Evolutionary conservation across 1,140 invertebrate species (phyloP).

Genomic region (Drosophila rufa): DNA sequence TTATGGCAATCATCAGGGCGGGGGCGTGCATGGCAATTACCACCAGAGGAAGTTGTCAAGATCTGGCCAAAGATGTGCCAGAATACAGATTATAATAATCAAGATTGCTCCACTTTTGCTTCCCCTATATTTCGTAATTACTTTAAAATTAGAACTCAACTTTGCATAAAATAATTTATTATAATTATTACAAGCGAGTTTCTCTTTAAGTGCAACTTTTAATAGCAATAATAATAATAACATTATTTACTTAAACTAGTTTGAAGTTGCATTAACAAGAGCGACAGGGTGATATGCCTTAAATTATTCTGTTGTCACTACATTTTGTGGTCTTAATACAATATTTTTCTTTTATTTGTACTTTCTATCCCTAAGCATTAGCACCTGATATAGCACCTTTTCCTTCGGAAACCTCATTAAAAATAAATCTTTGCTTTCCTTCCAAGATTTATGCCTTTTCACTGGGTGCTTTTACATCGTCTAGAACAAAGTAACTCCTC

Average conservation of each 20-base stretch:
- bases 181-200: neutral
- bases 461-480: constrained; percentile 13
- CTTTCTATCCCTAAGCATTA: neutral
- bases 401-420: constrained; percentile 22
- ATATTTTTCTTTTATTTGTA: neutral
- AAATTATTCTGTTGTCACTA: too few species aligned
- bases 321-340: too few species aligned
- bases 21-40: constrained; percentile 25
- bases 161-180: constrained; percentile 1
- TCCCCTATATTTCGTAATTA: constrained; percentile 11
- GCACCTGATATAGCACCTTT: constrained; percentile 7
- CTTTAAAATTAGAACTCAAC: constrained; percentile 6
- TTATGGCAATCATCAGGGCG: constrained; percentile 26
- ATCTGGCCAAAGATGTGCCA: constrained; percentile 15
- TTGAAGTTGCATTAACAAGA: neutral
- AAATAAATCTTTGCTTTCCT: neutral
- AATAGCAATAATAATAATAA: neutral
- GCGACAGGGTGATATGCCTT: too few species aligned
- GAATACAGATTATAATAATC: constrained; percentile 22
- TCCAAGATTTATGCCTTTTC: constrained; percentile 10
- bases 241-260: constrained; percentile 2
- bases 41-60: constrained; percentile 46
- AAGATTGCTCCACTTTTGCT: constrained; percentile 37
- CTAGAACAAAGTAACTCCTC: constrained; percentile 27
- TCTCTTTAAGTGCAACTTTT: neutral